Percentiles rank a stretch among this genome's conserved stretches.
Conservation (phyloP, 1,140 invertebrate species). For the Drosophila eugracilis region DNA sequence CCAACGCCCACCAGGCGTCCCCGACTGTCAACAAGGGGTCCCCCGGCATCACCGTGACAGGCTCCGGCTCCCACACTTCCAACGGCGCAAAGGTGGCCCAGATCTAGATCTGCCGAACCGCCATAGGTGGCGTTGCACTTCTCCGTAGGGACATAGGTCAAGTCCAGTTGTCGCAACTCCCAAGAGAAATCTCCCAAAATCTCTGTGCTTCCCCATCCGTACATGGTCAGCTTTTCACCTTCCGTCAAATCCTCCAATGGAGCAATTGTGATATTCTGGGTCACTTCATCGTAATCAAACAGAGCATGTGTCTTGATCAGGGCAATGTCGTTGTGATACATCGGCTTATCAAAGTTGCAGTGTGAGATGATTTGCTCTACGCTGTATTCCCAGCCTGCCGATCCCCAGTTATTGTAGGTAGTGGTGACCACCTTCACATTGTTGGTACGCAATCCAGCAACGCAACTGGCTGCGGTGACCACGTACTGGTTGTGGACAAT, state of each 20-base stretch:
- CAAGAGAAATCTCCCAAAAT: slow-evolving; percentile 29
- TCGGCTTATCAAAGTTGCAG: slow-evolving; percentile 76
- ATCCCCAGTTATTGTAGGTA: slow-evolving; percentile 70
- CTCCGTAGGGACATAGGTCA: slow-evolving; percentile 52
- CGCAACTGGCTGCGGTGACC: slow-evolving; percentile 85
- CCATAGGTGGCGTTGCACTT: slow-evolving; percentile 51
- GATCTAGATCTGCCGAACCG: slow-evolving; percentile 44
- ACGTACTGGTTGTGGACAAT: slow-evolving; percentile 82
- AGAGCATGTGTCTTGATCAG: slow-evolving; percentile 82
- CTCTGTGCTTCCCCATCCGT: slow-evolving; percentile 86
- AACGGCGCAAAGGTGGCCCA: slow-evolving; percentile 87
- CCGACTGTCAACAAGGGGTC: slow-evolving; percentile 59
- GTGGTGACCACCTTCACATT: slow-evolving; percentile 64
- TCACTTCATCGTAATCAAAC: slow-evolving; percentile 85
- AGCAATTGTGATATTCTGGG: slow-evolving; percentile 83
- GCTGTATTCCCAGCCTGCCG: slow-evolving; percentile 54
- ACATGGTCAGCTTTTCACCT: slow-evolving; percentile 84
- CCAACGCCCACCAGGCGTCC: slow-evolving; percentile 70
- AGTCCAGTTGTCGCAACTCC: slow-evolving; percentile 63
- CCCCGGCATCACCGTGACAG: slow-evolving; percentile 74
- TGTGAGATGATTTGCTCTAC: slow-evolving; percentile 62
- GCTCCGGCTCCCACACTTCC: slow-evolving; percentile 85
- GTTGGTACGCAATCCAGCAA: slow-evolving; percentile 54
- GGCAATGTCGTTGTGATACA: slow-evolving; percentile 86
- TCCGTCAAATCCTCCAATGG: slow-evolving; percentile 48